phyloP scores from a whole-genome alignment of 2,888 invertebrate genomes.

The Eupithecia insigniata region DNA sequence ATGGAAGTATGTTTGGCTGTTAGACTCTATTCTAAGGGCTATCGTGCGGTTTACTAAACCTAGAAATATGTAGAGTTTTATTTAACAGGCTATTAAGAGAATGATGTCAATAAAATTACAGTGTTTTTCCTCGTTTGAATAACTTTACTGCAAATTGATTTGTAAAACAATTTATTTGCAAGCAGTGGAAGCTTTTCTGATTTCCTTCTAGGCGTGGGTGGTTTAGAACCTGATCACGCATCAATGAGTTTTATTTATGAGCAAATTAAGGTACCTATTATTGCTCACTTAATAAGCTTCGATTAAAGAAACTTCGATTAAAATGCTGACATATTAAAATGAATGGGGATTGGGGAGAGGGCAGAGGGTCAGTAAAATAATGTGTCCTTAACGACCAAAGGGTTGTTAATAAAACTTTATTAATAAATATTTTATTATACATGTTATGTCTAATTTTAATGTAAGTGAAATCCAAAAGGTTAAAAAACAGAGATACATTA shows the following conservation, averaged over 20 bases:
- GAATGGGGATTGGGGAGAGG: neutral
- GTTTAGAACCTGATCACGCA: neutral
- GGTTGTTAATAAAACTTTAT: neutral
- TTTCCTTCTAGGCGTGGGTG: neutral
- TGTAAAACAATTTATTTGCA: neutral
- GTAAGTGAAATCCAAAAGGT: neutral
- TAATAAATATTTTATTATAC: neutral
- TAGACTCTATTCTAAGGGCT: neutral
- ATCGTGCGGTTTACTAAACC: neutral
- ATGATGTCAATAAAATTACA: neutral
- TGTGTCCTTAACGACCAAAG: neutral
- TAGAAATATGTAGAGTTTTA: slow-evolving; percentile 5
- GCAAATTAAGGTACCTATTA: neutral
- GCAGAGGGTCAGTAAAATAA: neutral
- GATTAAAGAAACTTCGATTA: neutral
- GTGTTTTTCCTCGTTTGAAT: slow-evolving; percentile 3
- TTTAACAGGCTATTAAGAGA: neutral
- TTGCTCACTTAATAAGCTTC: neutral
- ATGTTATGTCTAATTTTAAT: neutral
- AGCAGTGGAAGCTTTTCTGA: neutral
- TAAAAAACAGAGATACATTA: neutral
- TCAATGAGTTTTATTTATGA: neutral
- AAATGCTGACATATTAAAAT: neutral
- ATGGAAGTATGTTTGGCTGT: neutral
- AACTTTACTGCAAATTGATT: slow-evolving; percentile 6